These are phyloP conservation scores for Novumbra hubbsi DNA, from an alignment of 2,797 vertebrate species.

Conservation along the genomic window DNA sequence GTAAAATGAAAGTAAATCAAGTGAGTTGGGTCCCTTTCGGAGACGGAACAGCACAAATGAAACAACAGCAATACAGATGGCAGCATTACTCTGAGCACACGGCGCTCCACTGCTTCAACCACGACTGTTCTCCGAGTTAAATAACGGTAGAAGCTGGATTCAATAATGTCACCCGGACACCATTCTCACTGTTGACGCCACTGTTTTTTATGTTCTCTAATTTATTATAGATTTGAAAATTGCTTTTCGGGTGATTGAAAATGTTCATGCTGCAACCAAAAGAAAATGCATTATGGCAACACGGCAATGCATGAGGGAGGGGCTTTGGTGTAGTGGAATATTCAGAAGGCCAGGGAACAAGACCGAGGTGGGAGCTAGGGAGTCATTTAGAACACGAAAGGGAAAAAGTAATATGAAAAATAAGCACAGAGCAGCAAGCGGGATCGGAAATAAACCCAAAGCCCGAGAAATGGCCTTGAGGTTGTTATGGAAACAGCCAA, in stretches of 20 bases:
- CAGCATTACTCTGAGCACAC: background rate
- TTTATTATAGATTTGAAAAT: background rate
- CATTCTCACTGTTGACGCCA: background rate
- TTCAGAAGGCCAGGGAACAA: background rate
- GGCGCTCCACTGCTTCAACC: background rate
- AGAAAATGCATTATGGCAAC: too few species aligned
- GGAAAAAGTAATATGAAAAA: constrained; percentile 20
- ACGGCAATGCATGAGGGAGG: background rate
- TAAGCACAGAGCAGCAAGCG: constrained; percentile 16
- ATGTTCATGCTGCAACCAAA: background rate
- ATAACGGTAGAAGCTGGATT: background rate
- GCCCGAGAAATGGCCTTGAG: background rate
- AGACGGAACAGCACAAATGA: background rate
- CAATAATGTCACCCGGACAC: background rate
- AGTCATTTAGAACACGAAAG: constrained; percentile 1
- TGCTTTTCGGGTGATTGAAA: background rate
- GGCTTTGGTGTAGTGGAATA: background rate
- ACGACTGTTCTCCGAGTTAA: background rate
- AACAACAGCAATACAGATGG: background rate
- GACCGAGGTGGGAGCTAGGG: background rate
- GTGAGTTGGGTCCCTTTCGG: background rate
- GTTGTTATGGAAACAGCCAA: constrained; percentile 5
- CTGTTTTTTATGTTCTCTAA: background rate
- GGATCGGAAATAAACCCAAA: constrained; percentile 25
- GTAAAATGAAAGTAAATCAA: background rate